Conservation (phyloP, 2,888 invertebrate genomes). For the Maniola hyperantus region DNA sequence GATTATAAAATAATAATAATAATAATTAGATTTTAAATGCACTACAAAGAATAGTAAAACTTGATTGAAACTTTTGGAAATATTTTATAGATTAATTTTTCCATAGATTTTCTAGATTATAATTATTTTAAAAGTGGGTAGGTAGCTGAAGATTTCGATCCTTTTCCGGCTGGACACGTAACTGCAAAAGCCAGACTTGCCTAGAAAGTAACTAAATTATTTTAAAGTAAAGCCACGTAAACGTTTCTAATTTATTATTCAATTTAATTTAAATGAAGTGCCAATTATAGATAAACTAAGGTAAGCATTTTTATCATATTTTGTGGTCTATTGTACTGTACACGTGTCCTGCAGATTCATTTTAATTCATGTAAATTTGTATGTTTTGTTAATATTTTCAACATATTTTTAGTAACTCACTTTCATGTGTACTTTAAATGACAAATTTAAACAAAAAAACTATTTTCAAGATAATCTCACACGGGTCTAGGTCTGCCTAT, state of each 20-base stretch:
- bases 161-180: neutral
- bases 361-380: neutral
- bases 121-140: neutral
- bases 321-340: neutral
- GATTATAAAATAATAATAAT: too few species aligned
- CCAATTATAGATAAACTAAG: neutral
- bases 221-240: conserved; percentile 1
- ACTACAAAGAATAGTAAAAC: too few species aligned
- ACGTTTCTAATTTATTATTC: neutral
- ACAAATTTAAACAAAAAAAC: too few species aligned
- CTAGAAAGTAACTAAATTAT: neutral
- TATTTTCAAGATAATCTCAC: too few species aligned
- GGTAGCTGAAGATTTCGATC: neutral
- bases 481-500: too few species aligned
- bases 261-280: conserved; percentile 1
- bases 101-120: too few species aligned
- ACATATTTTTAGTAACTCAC: too few species aligned
- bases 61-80: too few species aligned
- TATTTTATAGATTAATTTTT: too few species aligned
- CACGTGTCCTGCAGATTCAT: neutral
- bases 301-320: conserved; percentile 3
- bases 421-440: too few species aligned
- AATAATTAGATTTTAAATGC: too few species aligned
- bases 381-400: too few species aligned
- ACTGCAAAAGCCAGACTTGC: neutral